These are phyloP conservation scores for Drosophila orena DNA, from an alignment of 1,140 invertebrate species.

Conservation along the genomic window DNA sequence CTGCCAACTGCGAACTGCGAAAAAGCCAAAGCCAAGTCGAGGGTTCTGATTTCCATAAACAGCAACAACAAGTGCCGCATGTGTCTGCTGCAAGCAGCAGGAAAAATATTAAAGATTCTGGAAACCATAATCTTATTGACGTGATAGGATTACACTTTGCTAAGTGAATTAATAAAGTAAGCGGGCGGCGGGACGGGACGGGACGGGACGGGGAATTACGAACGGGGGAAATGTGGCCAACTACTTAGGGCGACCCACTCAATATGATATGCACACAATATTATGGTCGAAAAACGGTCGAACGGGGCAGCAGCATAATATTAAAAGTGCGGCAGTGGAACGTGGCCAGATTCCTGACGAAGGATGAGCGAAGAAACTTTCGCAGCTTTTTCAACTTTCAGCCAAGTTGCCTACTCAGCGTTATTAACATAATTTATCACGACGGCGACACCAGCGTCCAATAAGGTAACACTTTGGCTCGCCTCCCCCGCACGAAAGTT, in stretches of 20 bases:
- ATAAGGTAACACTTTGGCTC: conserved; percentile 78
- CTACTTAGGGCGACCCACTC: conserved; percentile 73
- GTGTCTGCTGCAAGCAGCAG: conserved; percentile 23
- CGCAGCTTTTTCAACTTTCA: conserved; percentile 59
- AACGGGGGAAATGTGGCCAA: conserved; percentile 34
- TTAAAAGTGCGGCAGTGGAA: conserved; percentile 19
- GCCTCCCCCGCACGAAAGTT: conserved; percentile 30
- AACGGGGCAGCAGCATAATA: conserved; percentile 15
- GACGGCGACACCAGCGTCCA: conserved; percentile 69
- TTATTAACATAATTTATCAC: conserved; percentile 83
- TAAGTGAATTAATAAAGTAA: conserved; percentile 84
- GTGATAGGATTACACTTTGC: conserved; percentile 84
- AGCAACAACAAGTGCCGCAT: conserved; percentile 58
- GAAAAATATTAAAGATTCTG: conserved; percentile 81
- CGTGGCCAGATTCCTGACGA: conserved; percentile 76
- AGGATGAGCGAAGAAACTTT: conserved; percentile 68
- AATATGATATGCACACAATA: conserved; percentile 78
- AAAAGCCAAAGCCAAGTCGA: conserved; percentile 59
- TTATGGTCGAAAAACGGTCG: conserved; percentile 66
- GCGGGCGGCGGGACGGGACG: too few relatives aligned
- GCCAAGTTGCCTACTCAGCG: conserved; percentile 62
- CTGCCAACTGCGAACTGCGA: conserved; percentile 53
- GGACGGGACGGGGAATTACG: too few relatives aligned
- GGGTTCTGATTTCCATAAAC: conserved; percentile 76
- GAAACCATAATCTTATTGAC: conserved; percentile 84